Conservation (phyloP, 2,888 invertebrate genomes). For the Drosophila picticornis region DNA sequence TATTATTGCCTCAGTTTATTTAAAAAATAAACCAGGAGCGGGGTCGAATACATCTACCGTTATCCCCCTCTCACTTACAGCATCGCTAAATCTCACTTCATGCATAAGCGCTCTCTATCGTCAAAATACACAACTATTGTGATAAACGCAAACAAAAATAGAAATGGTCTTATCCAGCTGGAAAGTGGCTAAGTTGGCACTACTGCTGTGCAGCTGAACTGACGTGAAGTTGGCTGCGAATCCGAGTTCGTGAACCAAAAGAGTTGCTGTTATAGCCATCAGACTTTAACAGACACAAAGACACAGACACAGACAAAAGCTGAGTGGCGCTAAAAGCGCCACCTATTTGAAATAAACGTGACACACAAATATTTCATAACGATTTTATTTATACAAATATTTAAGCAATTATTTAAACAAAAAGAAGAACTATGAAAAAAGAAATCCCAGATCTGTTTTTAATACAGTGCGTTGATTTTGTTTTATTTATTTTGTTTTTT, state of each 20-base stretch:
- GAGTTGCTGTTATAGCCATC: not conserved
- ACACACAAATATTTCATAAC: not conserved
- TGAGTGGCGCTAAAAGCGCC: not conserved
- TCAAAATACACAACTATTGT: not conserved
- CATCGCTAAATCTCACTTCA: not conserved
- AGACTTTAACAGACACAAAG: not conserved
- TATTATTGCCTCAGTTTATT: not conserved
- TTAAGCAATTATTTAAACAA: not conserved
- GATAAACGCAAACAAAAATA: not conserved
- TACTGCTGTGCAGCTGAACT: not conserved
- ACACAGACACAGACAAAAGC: conserved; percentile 9
- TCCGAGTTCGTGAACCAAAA: not conserved
- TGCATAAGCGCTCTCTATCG: not conserved
- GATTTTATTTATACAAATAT: not conserved
- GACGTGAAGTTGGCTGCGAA: conserved; percentile 2
- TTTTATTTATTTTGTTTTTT: conserved; percentile 58
- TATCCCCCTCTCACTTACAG: not conserved
- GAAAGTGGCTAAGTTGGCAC: not conserved
- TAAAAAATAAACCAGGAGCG: not conserved
- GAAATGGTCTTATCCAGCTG: not conserved
- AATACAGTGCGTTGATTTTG: conserved; percentile 65
- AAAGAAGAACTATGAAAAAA: not conserved
- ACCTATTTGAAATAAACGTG: not conserved
- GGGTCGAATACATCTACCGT: not conserved
- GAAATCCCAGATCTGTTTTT: conserved; percentile 37